Conservation (phyloP, 2,888 invertebrate genomes). For the Epicampocera succincta region DNA sequence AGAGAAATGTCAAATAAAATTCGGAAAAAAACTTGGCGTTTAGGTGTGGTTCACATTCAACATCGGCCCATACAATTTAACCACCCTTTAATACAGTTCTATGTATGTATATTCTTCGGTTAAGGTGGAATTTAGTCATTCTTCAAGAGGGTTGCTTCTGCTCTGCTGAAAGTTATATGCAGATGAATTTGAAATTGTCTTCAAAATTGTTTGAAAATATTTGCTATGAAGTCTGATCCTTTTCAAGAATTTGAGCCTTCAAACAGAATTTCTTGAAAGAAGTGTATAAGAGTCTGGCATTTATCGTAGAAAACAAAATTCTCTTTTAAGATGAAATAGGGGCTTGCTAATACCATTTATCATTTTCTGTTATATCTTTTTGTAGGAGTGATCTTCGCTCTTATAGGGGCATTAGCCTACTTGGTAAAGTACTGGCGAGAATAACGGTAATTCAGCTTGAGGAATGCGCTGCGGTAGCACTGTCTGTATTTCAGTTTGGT, state of each 20-base stretch:
- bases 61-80: no score
- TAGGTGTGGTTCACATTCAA: no score
- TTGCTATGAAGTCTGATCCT: slow-evolving; percentile 26
- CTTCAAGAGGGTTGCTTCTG: slow-evolving; percentile 18
- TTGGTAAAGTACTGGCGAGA: no score
- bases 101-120: slow-evolving; percentile 59
- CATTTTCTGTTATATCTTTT: no score
- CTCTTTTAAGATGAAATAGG: slow-evolving; percentile 55
- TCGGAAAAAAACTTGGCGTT: no score
- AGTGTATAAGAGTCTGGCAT: slow-evolving; percentile 54
- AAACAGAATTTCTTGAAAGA: slow-evolving; percentile 34
- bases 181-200: slow-evolving; percentile 19
- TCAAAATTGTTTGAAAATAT: slow-evolving; percentile 23
- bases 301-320: slow-evolving; percentile 66
- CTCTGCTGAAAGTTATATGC: slow-evolving; percentile 21
- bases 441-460: no score
- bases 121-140: slow-evolving; percentile 33
- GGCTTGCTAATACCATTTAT: slow-evolving; percentile 67
- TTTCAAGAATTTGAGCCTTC: slow-evolving; percentile 21
- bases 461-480: no score
- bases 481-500: no score
- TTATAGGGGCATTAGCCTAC: no score
- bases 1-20: no score
- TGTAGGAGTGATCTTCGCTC: no score
- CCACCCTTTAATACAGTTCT: slow-evolving; percentile 29